These are phyloP conservation scores for Caenorhabditis brenneri DNA, from an alignment of 1,140 invertebrate genomes.

Conservation along the genomic window DNA sequence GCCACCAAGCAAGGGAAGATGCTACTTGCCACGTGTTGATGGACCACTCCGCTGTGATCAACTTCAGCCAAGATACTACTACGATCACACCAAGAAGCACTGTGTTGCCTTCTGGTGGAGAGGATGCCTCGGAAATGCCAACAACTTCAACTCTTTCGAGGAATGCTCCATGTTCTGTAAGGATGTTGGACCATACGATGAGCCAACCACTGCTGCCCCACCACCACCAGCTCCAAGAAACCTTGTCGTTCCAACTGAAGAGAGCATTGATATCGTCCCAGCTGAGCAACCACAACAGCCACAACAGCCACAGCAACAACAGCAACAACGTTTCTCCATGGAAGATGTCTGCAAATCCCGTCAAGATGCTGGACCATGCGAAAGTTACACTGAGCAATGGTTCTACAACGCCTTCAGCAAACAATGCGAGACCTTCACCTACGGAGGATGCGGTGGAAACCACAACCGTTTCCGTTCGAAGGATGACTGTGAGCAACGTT, in stretches of 20 bases:
- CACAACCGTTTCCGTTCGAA: slow-evolving; percentile 82
- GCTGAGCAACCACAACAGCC: slow-evolving; percentile 37
- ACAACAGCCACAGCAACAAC: not conserved
- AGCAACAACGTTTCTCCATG: slow-evolving; percentile 29
- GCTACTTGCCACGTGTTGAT: slow-evolving; percentile 70
- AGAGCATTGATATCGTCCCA: slow-evolving; percentile 3
- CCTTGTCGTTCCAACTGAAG: not conserved
- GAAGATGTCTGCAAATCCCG: slow-evolving; percentile 56
- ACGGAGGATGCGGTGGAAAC: slow-evolving; percentile 85
- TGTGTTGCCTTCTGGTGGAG: slow-evolving; percentile 82
- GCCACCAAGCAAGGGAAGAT: slow-evolving; percentile 78
- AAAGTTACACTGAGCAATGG: slow-evolving; percentile 52
- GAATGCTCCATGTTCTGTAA: slow-evolving; percentile 80
- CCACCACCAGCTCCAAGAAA: not conserved
- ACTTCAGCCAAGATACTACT: slow-evolving; percentile 76
- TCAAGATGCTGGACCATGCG: slow-evolving; percentile 58
- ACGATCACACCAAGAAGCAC: slow-evolving; percentile 77
- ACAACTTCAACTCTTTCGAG: slow-evolving; percentile 82
- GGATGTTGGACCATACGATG: slow-evolving; percentile 51
- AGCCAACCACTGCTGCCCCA: slow-evolving; percentile 43
- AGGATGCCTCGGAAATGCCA: slow-evolving; percentile 84
- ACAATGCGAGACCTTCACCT: slow-evolving; percentile 71
- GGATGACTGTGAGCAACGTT: slow-evolving; percentile 81
- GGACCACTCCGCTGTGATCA: slow-evolving; percentile 65
- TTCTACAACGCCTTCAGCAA: slow-evolving; percentile 41